A percentile compares a stretch with the other conserved stretches of the same genome.
Evolutionary conservation across 1,140 invertebrate species (phyloP).

Genomic region (Centruroides sculpturatus): DNA sequence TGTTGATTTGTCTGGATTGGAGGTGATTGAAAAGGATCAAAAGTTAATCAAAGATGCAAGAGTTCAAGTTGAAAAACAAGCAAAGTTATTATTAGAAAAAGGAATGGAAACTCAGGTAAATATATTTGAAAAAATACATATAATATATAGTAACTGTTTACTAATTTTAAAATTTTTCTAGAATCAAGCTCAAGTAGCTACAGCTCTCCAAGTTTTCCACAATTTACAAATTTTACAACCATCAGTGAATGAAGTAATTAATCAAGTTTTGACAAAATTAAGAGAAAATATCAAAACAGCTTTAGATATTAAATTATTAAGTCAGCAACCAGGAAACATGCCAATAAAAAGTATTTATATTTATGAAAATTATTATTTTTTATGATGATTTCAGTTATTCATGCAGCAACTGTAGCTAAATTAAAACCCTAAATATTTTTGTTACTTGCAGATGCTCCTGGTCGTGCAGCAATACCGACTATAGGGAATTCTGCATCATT

Average conservation of each 20-base stretch:
- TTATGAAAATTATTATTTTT: no score
- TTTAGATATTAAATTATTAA: background rate
- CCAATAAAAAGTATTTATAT: background rate
- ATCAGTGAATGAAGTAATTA: slow-evolving; percentile 32
- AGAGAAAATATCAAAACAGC: background rate
- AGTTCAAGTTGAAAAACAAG: slow-evolving; percentile 48
- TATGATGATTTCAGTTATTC: no score
- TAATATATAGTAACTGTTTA: no score
- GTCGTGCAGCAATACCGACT: slow-evolving; percentile 46
- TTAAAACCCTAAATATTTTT: no score
- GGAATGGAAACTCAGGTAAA: slow-evolving; percentile 36
- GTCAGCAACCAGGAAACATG: background rate
- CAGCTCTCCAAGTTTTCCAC: slow-evolving; percentile 52
- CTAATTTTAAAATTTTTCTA: slow-evolving; percentile 23
- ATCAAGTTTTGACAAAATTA: slow-evolving; percentile 28
- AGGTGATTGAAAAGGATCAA: slow-evolving; percentile 51
- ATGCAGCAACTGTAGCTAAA: no score
- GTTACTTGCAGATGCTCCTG: slow-evolving; percentile 36
- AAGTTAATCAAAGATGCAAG: slow-evolving; percentile 46
- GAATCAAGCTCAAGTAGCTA: slow-evolving; percentile 49
- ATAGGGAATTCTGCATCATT: slow-evolving; percentile 51
- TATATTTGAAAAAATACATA: no score
- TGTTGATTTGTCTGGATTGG: slow-evolving; percentile 48
- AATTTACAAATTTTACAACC: slow-evolving; percentile 42
- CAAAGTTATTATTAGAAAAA: slow-evolving; percentile 45